Evolutionary conservation across 2,797 vertebrate genomes (phyloP).

Genomic region (Pempheris klunzingeri): DNA sequence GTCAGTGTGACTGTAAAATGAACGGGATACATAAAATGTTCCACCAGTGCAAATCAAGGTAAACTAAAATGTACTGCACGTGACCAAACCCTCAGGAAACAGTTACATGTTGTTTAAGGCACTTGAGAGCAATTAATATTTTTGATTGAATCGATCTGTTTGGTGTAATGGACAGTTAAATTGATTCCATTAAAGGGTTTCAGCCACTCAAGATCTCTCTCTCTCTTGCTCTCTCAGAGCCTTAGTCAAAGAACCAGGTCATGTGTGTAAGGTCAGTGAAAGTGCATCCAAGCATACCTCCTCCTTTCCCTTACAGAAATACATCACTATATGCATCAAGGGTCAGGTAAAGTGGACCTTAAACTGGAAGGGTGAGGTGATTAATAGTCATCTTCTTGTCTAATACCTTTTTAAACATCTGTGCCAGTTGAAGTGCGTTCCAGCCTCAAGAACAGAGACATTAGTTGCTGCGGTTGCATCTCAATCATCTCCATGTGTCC

Average conservation of each 20-base stretch:
- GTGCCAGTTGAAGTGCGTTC: background rate
- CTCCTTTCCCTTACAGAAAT: background rate
- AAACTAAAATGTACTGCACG: background rate
- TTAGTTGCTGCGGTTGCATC: background rate
- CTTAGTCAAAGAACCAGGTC: background rate
- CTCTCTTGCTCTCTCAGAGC: background rate
- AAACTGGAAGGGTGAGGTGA: background rate
- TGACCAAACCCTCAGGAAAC: background rate
- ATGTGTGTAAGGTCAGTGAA: background rate
- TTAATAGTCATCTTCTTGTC: background rate
- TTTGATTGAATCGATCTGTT: background rate
- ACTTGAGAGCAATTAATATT: background rate
- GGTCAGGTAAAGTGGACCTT: background rate
- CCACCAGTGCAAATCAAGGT: background rate
- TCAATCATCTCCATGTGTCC: background rate
- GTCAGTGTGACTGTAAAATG: background rate
- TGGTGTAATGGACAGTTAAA: background rate
- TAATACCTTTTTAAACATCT: background rate
- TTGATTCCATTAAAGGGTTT: background rate
- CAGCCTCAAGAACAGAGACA: background rate
- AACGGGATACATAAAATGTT: background rate
- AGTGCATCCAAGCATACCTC: background rate
- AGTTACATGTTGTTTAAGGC: conserved; percentile 2
- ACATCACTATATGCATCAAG: background rate
- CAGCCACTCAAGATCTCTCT: background rate